These are phyloP conservation scores for Steinernema feltiae DNA, from an alignment of 1,140 invertebrate genomes.

Conservation along the genomic window DNA sequence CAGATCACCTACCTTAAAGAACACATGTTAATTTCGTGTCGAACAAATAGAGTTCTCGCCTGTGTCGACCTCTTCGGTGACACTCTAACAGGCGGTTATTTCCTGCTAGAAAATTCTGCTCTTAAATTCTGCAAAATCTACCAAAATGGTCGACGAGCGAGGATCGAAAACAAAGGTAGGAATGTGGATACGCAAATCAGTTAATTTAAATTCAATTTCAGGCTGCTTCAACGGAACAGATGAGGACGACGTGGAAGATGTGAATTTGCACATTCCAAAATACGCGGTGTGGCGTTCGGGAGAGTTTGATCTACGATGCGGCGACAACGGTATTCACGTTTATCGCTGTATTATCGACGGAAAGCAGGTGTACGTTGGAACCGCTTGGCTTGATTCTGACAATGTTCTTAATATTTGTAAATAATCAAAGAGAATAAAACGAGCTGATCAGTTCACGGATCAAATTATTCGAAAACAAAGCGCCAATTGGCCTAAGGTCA, in stretches of 20 bases:
- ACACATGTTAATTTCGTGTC: conserved; percentile 42
- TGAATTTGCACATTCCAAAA: conserved; percentile 28
- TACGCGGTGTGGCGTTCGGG: conserved; percentile 33
- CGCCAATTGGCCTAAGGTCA: no score
- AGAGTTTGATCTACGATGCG: conserved; percentile 35
- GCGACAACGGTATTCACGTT: conserved; percentile 38
- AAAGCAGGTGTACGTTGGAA: conserved; percentile 32
- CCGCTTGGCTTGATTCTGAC: conserved; percentile 42
- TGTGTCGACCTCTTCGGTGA: conserved; percentile 39
- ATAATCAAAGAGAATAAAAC: no score
- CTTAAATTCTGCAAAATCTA: conserved; percentile 36
- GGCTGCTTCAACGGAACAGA: conserved; percentile 45
- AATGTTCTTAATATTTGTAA: neutral
- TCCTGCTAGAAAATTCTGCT: conserved; percentile 22
- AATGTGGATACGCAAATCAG: neutral
- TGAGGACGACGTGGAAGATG: conserved; percentile 37
- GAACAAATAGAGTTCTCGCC: conserved; percentile 31
- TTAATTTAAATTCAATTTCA: neutral
- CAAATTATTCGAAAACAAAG: no score
- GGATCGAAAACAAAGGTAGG: conserved; percentile 33
- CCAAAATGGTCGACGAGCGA: conserved; percentile 35
- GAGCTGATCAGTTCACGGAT: no score
- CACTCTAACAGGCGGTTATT: conserved; percentile 37
- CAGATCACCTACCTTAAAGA: conserved; percentile 30
- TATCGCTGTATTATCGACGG: conserved; percentile 28